Base-by-base conservation (phyloP, 2,113 vertebrate genomes). In the Crotalus horridus region DNA sequence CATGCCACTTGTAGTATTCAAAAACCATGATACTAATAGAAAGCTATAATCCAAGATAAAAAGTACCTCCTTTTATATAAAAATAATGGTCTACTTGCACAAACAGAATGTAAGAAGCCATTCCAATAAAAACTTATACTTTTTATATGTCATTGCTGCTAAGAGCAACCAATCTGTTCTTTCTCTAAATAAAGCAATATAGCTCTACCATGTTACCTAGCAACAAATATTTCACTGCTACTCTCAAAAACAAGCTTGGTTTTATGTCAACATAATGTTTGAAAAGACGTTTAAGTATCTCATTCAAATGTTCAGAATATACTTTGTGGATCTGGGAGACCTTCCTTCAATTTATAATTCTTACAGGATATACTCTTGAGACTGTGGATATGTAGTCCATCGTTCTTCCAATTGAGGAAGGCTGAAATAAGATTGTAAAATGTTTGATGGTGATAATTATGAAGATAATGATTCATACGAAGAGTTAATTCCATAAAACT, bases 181-280 rank as follows among this genome's bases (percentile, higher is more conserved):
- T 94, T 95, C 93, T 94, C 96, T 95, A 97, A 97, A 97, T 97
- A 97, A 97, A 97, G 97, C 97, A 97, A 97, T 96, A 96, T 93
- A 93, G 96, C 97, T 94, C 95, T 95, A 97, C 97, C 96, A 96
- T 95, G 98, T 98, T 98, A 97, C 98, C 97, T 98, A 98, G 98
- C 98, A 98, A 99, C 98, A 93, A 91, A 93, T 96, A 97, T 97
- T 96, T 97, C 97, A 95, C 97, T 97, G 97, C 95, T 97, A 97
- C 92, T 93, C 91, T 95, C 95, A 87, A 94, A 92, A 94, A 95
- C 92, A 92, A 93, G 74, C 39, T 88, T 95, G 13, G 2, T 94
- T 97, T 96, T 94, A 96, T 5, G 90, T 96, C 95, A 94, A 96
- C 58, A 97, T 85, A 96, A 94, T 93, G 95, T 95, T 94, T 89